These are phyloP conservation scores for Oreortyx pictus DNA, from an alignment of 2,797 vertebrate genomes.

Conservation along the genomic window DNA sequence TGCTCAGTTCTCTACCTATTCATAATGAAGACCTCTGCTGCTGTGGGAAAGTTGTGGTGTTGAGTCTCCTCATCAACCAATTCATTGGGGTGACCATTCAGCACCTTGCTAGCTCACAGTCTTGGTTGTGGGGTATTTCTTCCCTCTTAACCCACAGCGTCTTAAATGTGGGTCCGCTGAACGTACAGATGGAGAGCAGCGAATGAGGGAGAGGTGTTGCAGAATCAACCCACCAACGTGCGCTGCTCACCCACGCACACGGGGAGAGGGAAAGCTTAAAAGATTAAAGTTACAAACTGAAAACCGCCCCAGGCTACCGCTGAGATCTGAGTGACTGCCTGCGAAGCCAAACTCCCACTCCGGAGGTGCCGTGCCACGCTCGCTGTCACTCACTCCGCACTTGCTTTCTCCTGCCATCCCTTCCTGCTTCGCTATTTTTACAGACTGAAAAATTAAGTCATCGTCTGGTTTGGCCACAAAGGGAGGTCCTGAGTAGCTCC, in stretches of 20 bases:
- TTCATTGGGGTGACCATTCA: neutral
- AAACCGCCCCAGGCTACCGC: slow-evolving; percentile 17
- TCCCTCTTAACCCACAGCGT: neutral
- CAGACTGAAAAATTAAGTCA: neutral
- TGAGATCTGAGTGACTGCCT: slow-evolving; percentile 37
- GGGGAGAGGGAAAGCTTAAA: neutral
- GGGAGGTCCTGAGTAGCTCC: neutral
- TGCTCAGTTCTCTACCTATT: neutral
- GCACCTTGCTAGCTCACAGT: accelerated
- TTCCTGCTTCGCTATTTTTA: neutral
- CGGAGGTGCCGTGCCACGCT: neutral
- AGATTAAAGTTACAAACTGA: slow-evolving; percentile 40
- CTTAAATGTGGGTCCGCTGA: accelerated
- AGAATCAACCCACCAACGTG: neutral
- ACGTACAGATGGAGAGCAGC: neutral
- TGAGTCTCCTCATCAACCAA: neutral
- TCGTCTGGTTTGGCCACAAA: neutral
- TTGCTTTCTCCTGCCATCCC: neutral
- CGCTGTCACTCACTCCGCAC: neutral
- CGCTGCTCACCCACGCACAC: neutral
- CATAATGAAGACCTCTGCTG: neutral
- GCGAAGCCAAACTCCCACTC: slow-evolving; percentile 37
- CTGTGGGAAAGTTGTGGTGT: neutral
- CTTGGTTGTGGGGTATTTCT: neutral
- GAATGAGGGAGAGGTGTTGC: neutral